Conservation (phyloP, 2,113 vertebrate species). For the Tiliqua scincoides region DNA sequence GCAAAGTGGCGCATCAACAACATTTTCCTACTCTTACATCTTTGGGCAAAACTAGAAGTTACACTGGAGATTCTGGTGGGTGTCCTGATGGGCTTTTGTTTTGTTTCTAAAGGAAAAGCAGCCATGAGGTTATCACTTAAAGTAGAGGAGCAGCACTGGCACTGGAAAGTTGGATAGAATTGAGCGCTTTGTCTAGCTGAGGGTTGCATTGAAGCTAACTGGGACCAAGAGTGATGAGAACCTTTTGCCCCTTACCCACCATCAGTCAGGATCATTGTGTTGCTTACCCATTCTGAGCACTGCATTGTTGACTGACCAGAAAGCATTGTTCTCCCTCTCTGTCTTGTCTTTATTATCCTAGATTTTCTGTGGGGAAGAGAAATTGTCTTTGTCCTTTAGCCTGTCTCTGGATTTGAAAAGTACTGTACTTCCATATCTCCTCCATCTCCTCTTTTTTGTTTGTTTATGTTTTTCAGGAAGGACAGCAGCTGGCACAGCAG, state of each 20-base stretch:
- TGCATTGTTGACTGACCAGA: background rate
- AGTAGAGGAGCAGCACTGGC: too few relatives aligned
- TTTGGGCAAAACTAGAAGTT: background rate
- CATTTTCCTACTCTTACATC: background rate
- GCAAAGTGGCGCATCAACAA: background rate
- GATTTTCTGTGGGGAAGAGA: background rate
- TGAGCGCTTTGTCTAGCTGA: too few relatives aligned
- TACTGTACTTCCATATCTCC: background rate
- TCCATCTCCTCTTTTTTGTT: background rate
- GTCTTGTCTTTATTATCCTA: background rate
- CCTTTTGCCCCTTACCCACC: background rate
- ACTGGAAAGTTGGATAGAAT: too few relatives aligned
- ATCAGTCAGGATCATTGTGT: background rate
- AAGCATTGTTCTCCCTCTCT: background rate
- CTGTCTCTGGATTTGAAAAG: background rate
- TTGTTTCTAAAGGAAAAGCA: background rate
- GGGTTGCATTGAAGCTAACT: too few relatives aligned
- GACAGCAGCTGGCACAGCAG: constrained; percentile 80
- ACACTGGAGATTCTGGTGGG: background rate
- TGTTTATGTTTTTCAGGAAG: constrained; percentile 75
- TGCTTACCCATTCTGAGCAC: background rate
- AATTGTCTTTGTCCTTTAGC: background rate
- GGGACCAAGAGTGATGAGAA: too few relatives aligned
- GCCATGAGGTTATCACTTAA: too few relatives aligned
- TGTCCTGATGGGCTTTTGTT: background rate